A percentile compares a stretch with the other conserved stretches of the same genome.
Evolutionary conservation across 2,888 invertebrate genomes (phyloP).

Genomic region (Eupithecia abbreviata): DNA sequence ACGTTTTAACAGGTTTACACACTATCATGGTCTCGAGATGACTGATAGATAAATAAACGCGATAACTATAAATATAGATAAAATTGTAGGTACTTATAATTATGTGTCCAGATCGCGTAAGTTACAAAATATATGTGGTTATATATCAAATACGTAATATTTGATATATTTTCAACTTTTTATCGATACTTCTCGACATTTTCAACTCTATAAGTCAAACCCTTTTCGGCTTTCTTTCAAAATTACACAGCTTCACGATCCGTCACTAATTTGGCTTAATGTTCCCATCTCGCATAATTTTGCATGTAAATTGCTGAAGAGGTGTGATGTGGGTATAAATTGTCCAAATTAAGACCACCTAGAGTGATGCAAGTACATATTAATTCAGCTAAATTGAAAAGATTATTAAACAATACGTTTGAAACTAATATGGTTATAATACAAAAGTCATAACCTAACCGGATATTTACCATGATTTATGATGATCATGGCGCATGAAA

Average conservation of each 20-base stretch:
- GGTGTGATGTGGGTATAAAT: constrained; percentile 37
- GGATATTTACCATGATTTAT: too few relatives aligned
- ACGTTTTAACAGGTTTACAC: too few relatives aligned
- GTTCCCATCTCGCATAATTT: constrained; percentile 43
- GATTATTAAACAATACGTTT: background rate
- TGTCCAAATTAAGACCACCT: constrained; percentile 47
- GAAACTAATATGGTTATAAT: too few relatives aligned
- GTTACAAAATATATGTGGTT: too few relatives aligned
- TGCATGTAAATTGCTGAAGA: constrained; percentile 42
- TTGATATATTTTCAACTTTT: background rate
- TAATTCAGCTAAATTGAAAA: constrained; percentile 13
- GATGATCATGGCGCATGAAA: too few relatives aligned
- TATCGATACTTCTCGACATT: constrained; percentile 20
- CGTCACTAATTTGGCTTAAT: constrained; percentile 46
- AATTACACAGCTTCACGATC: constrained; percentile 35
- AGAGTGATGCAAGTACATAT: constrained; percentile 12
- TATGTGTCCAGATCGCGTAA: too few relatives aligned
- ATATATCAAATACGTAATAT: too few relatives aligned
- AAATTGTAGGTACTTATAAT: too few relatives aligned
- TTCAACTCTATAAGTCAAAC: constrained; percentile 13
- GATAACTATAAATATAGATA: too few relatives aligned
- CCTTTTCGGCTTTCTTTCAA: constrained; percentile 40
- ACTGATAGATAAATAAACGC: too few relatives aligned
- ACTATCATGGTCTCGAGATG: too few relatives aligned
- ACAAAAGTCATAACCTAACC: too few relatives aligned